Percentiles rank a stretch among this genome's conserved stretches.
phyloP scores from a whole-genome alignment of 2,113 vertebrate genomes.

The Coryphaenoides rupestris region DNA sequence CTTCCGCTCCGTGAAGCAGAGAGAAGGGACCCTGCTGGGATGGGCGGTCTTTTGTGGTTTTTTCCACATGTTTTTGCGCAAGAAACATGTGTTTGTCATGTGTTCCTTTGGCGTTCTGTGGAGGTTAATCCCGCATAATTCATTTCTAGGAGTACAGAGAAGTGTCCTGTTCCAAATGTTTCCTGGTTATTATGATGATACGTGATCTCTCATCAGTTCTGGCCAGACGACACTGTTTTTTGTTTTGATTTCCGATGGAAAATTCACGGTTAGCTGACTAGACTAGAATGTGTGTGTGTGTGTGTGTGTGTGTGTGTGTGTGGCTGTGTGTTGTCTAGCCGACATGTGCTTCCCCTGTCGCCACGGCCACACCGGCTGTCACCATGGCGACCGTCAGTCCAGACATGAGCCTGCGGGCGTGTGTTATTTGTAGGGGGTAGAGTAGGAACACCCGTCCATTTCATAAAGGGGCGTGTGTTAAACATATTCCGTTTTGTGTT shows the following conservation, averaged over 20 bases:
- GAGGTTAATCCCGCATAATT: too few relatives aligned
- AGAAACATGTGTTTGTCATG: not conserved
- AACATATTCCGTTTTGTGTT: too few relatives aligned
- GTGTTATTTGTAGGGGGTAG: not conserved
- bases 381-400: constrained; percentile 31
- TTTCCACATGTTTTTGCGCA: not conserved
- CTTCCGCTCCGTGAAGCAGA: constrained; percentile 19
- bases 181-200: too few relatives aligned
- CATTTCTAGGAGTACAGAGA: too few relatives aligned
- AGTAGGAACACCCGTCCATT: too few relatives aligned
- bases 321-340: too few relatives aligned
- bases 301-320: not conserved
- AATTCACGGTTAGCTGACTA: not conserved
- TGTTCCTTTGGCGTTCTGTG: too few relatives aligned
- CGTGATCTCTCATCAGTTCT: too few relatives aligned
- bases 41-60: constrained; percentile 26
- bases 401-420: constrained; percentile 10
- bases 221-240: too few relatives aligned
- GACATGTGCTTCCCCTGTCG: constrained; percentile 33
- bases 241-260: too few relatives aligned
- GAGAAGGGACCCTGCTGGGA: constrained; percentile 21
- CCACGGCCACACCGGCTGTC: constrained; percentile 26
- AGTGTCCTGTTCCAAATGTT: too few relatives aligned
- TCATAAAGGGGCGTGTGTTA: too few relatives aligned
- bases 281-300: constrained; percentile 11